Percentiles rank a stretch among this genome's conserved stretches.
phyloP scores from a whole-genome alignment of 2,113 vertebrate species.

The Corvus moneduloides region DNA sequence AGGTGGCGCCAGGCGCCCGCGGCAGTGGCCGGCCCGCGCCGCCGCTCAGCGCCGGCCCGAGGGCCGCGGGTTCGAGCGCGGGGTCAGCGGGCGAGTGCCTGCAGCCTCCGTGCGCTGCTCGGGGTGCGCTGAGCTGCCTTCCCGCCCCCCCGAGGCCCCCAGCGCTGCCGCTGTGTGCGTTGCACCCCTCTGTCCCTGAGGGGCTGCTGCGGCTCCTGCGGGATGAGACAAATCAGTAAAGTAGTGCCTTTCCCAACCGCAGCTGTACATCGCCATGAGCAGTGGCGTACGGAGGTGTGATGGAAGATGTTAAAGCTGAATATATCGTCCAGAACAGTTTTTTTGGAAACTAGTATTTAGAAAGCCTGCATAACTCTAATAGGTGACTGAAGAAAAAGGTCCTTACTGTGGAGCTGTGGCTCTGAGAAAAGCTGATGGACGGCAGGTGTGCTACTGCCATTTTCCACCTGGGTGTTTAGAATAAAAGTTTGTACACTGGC shows the following conservation, averaged over 20 bases:
- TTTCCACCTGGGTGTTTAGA: background rate
- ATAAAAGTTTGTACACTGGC: fast-evolving
- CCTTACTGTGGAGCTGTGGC: fast-evolving
- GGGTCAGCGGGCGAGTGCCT: background rate
- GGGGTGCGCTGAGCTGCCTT: background rate
- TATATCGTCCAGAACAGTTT: fast-evolving
- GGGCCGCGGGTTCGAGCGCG: too few relatives aligned
- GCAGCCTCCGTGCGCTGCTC: background rate
- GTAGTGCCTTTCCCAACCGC: fast-evolving
- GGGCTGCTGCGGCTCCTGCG: background rate
- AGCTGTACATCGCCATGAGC: fast-evolving
- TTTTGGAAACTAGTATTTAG: fast-evolving
- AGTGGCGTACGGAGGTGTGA: background rate
- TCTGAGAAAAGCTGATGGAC: background rate
- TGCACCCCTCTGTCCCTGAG: fast-evolving
- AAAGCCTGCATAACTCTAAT: background rate
- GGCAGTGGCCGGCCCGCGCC: background rate
- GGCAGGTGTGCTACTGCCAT: background rate
- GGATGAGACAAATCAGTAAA: fast-evolving
- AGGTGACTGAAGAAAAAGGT: background rate
- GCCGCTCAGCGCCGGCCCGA: background rate
- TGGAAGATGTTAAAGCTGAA: too few relatives aligned
- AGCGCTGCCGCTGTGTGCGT: fast-evolving
- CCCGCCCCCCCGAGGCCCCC: fast-evolving
- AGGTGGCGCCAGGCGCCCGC: background rate